Conservation (phyloP, 1,140 invertebrate species). For the Drosophila pectinifera region DNA sequence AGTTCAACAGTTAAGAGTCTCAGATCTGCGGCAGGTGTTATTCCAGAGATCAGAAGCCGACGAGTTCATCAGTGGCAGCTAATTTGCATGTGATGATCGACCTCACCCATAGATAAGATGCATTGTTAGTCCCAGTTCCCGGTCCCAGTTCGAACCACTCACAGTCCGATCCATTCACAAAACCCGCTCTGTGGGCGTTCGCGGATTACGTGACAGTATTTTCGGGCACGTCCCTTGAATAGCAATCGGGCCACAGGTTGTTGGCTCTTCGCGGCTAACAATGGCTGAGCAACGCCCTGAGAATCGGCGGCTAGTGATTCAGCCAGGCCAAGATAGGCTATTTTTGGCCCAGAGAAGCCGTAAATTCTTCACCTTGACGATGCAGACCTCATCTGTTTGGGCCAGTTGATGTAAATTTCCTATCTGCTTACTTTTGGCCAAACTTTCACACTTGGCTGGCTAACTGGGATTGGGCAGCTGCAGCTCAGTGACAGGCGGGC, state of each 20-base stretch:
- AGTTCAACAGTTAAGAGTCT: slow-evolving; percentile 33
- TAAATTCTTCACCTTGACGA: slow-evolving; percentile 22
- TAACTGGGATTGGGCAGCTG: slow-evolving; percentile 48
- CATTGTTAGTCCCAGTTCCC: not conserved
- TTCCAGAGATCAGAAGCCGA: slow-evolving; percentile 28
- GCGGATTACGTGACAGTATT: slow-evolving; percentile 75
- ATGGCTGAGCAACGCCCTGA: slow-evolving; percentile 38
- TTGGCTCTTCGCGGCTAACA: slow-evolving; percentile 23
- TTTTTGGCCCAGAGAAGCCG: slow-evolving; percentile 11
- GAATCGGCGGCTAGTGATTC: slow-evolving; percentile 22
- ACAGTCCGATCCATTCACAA: slow-evolving; percentile 31
- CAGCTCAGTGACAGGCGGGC: slow-evolving; percentile 39
- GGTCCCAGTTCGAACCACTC: no score
- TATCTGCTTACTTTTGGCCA: slow-evolving; percentile 2
- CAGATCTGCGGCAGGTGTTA: slow-evolving; percentile 26
- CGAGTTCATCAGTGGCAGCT: slow-evolving; percentile 62
- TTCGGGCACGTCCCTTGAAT: slow-evolving; percentile 62
- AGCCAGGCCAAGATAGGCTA: not conserved
- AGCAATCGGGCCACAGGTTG: slow-evolving; percentile 56
- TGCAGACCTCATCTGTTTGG: not conserved
- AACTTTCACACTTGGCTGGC: slow-evolving; percentile 63
- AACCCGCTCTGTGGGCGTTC: slow-evolving; percentile 20
- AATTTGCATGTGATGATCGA: slow-evolving; percentile 57
- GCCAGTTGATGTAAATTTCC: slow-evolving; percentile 13
- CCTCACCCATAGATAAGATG: slow-evolving; percentile 50